Conservation (phyloP, 2,888 invertebrate species). For the Torymus aiolomorphi region DNA sequence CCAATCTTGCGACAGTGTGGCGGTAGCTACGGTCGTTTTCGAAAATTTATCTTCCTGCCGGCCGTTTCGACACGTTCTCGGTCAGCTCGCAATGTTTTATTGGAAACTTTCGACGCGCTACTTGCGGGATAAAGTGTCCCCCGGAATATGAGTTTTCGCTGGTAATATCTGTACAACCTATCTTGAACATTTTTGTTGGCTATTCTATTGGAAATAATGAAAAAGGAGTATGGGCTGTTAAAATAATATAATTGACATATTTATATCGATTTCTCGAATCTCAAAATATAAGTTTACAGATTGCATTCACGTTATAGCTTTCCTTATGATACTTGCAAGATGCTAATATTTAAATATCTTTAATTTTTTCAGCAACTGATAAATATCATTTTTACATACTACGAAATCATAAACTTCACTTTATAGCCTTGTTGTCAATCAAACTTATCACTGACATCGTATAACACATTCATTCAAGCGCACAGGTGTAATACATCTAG, state of each 20-base stretch:
- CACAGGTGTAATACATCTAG: constrained; percentile 28
- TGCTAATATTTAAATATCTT: not conserved
- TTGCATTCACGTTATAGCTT: not conserved
- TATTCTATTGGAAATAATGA: too few species aligned
- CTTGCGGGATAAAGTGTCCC: constrained; percentile 33
- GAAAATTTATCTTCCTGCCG: constrained; percentile 49
- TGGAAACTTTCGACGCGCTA: constrained; percentile 15
- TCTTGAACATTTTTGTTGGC: not conserved
- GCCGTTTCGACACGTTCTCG: constrained; percentile 49
- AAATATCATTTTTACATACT: not conserved
- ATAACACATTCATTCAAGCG: constrained; percentile 27
- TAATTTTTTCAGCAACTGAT: not conserved
- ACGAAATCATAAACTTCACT: constrained; percentile 6
- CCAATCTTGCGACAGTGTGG: constrained; percentile 54
- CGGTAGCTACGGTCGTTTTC: constrained; percentile 41
- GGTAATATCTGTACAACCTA: constrained; percentile 20
- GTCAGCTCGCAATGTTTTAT: constrained; percentile 45
- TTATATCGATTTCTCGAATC: too few species aligned
- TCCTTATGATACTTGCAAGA: not conserved
- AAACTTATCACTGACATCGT: constrained; percentile 9
- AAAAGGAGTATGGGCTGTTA: too few species aligned
- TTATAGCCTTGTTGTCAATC: constrained; percentile 22
- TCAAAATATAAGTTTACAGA: too few species aligned
- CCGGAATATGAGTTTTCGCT: not conserved
- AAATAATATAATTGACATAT: too few species aligned